Conservation (phyloP, 2,797 vertebrate genomes). For the Sebastes paucispinis region DNA sequence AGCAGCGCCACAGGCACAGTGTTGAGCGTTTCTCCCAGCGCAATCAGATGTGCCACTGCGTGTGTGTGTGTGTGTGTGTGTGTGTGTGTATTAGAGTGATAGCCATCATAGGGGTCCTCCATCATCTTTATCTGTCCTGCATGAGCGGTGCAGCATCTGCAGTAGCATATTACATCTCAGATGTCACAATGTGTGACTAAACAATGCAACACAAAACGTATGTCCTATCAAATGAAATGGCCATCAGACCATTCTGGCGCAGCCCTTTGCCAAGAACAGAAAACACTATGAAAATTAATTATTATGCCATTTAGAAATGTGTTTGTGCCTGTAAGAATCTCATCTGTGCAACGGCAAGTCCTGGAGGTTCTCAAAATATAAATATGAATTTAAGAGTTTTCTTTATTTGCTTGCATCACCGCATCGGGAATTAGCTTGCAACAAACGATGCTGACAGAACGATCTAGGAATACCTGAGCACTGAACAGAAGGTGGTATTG, state of each 20-base stretch:
- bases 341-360: background rate
- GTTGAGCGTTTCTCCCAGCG: conserved; percentile 28
- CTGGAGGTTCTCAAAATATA: background rate
- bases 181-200: conserved; percentile 58
- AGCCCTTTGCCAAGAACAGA: conserved; percentile 2
- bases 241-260: background rate
- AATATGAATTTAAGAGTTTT: background rate
- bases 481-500: background rate
- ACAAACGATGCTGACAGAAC: background rate
- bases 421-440: background rate
- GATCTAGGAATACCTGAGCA: background rate
- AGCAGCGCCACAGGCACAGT: conserved; percentile 25
- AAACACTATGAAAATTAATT: background rate
- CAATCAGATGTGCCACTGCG: conserved; percentile 47
- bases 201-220: conserved; percentile 48
- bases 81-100: conserved; percentile 37
- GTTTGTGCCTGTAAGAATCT: background rate
- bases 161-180: conserved; percentile 58
- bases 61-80: conserved; percentile 8
- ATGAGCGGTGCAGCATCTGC: conserved; percentile 56
- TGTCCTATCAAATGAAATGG: conserved; percentile 29
- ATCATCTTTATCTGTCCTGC: conserved; percentile 67
- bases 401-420: background rate
- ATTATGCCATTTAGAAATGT: conserved; percentile 1
- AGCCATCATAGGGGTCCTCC: conserved; percentile 54